phyloP scores from a whole-genome alignment of 2,797 vertebrate genomes.

The Enteromius radiatus region DNA sequence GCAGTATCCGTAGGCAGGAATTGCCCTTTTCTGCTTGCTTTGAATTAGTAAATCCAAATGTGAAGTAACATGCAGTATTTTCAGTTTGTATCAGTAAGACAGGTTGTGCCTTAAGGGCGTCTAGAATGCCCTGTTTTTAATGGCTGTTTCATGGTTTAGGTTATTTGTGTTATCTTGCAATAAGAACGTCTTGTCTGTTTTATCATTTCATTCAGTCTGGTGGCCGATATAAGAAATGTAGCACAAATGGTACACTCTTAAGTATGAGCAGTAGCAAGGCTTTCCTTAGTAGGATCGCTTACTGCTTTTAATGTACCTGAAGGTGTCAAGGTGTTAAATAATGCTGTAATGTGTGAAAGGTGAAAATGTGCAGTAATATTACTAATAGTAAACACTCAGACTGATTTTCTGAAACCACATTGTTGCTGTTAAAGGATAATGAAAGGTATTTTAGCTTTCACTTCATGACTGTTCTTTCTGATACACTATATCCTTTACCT shows the following conservation, averaged over 20 bases:
- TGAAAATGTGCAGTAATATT: background rate
- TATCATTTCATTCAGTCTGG: background rate
- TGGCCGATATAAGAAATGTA: background rate
- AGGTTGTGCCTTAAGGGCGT: conserved; percentile 25
- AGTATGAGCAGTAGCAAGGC: background rate
- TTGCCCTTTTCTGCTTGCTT: conserved; percentile 44
- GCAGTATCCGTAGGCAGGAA: conserved; percentile 37
- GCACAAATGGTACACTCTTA: background rate
- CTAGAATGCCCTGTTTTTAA: conserved; percentile 18
- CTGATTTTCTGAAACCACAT: background rate
- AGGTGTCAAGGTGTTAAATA: background rate
- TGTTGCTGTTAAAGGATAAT: background rate
- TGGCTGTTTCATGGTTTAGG: conserved; percentile 30
- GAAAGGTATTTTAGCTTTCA: background rate
- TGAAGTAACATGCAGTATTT: conserved; percentile 47
- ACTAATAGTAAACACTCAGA: background rate
- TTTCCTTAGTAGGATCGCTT: background rate
- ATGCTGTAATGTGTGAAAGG: background rate
- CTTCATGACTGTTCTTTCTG: conserved; percentile 14
- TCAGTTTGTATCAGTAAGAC: conserved; percentile 48
- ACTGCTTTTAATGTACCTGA: background rate
- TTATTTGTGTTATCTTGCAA: background rate
- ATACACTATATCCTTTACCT: conserved; percentile 20
- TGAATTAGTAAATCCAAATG: conserved; percentile 37
- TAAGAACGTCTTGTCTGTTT: background rate